Conservation (phyloP, 1,140 invertebrate genomes). For the Drosophila takahashii region DNA sequence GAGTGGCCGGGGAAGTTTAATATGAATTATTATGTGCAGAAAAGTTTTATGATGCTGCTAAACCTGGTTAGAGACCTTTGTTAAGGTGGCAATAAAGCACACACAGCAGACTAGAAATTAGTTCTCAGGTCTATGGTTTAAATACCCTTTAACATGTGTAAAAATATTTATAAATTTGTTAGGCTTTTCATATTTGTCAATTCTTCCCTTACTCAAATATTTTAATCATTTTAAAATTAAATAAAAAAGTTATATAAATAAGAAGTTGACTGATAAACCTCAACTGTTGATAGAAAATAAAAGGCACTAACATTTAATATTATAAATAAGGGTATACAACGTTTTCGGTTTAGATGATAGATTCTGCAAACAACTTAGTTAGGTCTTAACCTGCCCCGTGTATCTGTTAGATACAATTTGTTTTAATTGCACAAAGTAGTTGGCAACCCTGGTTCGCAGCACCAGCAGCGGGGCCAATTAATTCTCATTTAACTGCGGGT, state of each 20-base stretch:
- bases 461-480: constrained; percentile 63
- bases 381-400: constrained; percentile 35
- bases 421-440: constrained; percentile 82
- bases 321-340: not conserved
- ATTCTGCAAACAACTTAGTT: constrained; percentile 4
- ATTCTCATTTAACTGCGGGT: constrained; percentile 71
- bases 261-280: not conserved
- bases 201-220: no score
- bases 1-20: constrained; percentile 60
- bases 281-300: not conserved
- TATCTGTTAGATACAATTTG: constrained; percentile 80
- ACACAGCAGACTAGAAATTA: not conserved
- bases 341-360: not conserved
- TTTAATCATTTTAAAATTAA: not conserved
- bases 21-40: constrained; percentile 80
- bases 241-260: not conserved
- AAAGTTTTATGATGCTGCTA: constrained; percentile 69
- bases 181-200: no score
- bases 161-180: not conserved
- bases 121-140: not conserved
- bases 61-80: constrained; percentile 30
- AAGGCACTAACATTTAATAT: not conserved
- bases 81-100: constrained; percentile 9
- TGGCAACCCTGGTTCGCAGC: constrained; percentile 66
- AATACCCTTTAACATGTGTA: constrained; percentile 9